A percentile compares a stretch with the other conserved stretches of the same genome.
These are phyloP conservation scores for Corythaeola cristata DNA, from an alignment of 2,113 vertebrate species.

Conservation along the genomic window DNA sequence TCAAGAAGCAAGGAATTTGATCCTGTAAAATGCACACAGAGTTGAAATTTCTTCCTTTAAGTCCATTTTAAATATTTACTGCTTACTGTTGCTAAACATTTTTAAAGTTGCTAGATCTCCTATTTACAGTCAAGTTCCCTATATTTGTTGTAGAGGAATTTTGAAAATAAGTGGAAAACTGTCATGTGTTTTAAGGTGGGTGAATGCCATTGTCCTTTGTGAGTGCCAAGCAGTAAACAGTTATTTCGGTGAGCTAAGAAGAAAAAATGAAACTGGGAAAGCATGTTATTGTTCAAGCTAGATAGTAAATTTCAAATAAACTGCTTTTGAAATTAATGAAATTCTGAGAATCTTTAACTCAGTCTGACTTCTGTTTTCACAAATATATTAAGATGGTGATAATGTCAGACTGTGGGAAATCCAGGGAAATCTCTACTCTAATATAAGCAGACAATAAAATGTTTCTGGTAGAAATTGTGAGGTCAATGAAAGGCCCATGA, in stretches of 20 bases:
- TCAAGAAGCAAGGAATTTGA: background rate
- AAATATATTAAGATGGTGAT: background rate
- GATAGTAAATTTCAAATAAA: background rate
- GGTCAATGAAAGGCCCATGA: background rate
- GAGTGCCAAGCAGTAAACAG: background rate
- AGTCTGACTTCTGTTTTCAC: background rate
- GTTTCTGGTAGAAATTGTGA: background rate
- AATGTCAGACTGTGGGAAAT: background rate
- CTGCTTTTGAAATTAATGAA: background rate
- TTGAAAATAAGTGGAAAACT: background rate
- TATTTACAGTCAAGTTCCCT: background rate
- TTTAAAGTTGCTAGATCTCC: background rate
- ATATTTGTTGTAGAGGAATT: background rate
- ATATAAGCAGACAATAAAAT: background rate
- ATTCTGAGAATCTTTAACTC: background rate
- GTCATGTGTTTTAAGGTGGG: background rate
- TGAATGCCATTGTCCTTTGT: background rate
- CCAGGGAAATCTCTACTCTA: background rate
- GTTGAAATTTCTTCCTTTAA: background rate
- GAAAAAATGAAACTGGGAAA: background rate
- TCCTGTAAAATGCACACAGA: background rate
- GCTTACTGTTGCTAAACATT: background rate
- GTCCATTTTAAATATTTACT: background rate
- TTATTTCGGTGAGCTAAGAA: background rate
- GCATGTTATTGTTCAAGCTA: background rate